Conservation (phyloP, 2,888 invertebrate genomes). For the Yponomeuta malinellus region DNA sequence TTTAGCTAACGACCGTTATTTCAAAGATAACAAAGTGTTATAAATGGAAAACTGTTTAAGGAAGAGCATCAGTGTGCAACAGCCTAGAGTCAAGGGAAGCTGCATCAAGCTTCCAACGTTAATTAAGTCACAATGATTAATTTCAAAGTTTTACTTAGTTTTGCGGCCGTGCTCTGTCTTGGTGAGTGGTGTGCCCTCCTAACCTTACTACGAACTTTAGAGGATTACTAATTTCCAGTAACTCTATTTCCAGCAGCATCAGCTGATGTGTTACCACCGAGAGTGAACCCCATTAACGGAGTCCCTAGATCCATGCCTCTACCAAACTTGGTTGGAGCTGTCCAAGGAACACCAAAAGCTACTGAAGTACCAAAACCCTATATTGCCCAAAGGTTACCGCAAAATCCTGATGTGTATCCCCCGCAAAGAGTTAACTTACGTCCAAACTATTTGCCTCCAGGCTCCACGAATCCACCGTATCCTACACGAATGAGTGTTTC, state of each 20-base stretch:
- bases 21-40: too few relatives aligned
- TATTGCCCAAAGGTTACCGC: background rate
- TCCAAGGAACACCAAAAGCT: slow-evolving; percentile 7
- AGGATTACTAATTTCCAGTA: background rate
- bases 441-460: background rate
- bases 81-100: too few relatives aligned
- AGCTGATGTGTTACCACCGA: background rate
- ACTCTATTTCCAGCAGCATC: background rate
- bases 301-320: slow-evolving; percentile 1
- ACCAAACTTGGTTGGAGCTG: background rate
- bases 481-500: background rate
- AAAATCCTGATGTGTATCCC: background rate
- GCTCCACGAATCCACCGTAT: background rate
- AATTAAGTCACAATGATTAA: too few relatives aligned
- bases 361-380: slow-evolving; percentile 7
- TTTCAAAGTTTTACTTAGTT: too few relatives aligned
- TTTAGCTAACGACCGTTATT: too few relatives aligned
- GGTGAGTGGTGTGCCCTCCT: too few relatives aligned
- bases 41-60: too few relatives aligned
- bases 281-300: background rate
- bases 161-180: too few relatives aligned
- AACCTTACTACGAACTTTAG: too few relatives aligned
- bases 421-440: background rate
- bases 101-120: too few relatives aligned
- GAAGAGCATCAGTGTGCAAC: too few relatives aligned